Base-by-base conservation (phyloP, 1,140 invertebrate genomes). In the Tetramorium parvispinum region DNA sequence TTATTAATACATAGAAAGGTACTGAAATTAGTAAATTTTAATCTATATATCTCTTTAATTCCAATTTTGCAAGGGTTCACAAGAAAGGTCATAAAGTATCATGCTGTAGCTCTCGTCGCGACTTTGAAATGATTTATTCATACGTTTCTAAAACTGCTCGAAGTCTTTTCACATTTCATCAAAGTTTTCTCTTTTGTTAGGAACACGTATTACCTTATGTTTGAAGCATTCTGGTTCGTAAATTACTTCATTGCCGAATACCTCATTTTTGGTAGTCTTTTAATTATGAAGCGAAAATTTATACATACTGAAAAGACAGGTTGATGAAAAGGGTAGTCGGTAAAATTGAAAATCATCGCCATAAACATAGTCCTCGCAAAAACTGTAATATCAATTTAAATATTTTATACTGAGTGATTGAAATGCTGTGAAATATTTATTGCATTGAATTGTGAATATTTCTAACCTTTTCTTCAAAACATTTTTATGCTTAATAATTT, bases 251-350 rank as follows among this genome's bases (percentile, higher is more conserved):
- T 61, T 78, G 27, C 2, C 73, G 40, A 53, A 21, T 27, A 70
- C 43, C 46, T 63, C 21, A 57, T 89, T 89, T 87, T 21, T 46
- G 59, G 75, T 85, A 87, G 87, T 90, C 79, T 81, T 90, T 89
- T 90, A 89, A 89, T 90, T 89, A 81, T 63, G 49, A 18, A 46
- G n/a, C 16, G 46, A 53, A 53, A 55, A 16, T 40, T 24, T 2
- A 13, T 18, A 6, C 43, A 24, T 1, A 6, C 18, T 53, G 53
- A 49, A 40, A 66, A 18, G 68, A 21, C n/a, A 70, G 13, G 16
- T 40, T 46, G 57, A 24, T 27, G 24, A 40, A 68, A 68, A 63
- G 16, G 21, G 2, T 32, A 43, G 32, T 55, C 13, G 37, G 13
- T 21, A 13, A 43, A 27, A 55, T 68, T 79, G 55, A 18, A 32